Evolutionary conservation across 2,113 vertebrate genomes (phyloP).

Genomic region (Silurus glanis): DNA sequence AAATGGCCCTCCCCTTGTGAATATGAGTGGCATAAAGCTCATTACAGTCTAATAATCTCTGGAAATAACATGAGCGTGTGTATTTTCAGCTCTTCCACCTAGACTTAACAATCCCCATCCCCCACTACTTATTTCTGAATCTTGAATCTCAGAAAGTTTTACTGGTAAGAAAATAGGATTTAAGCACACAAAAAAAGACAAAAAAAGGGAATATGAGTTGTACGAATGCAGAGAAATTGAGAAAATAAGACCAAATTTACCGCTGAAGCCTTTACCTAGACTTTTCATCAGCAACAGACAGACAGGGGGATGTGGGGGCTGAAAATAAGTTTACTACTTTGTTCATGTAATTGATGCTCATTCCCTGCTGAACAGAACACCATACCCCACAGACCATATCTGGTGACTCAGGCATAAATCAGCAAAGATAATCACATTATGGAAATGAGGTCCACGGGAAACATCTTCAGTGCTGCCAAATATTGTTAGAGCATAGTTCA

Average conservation of each 20-base stretch:
- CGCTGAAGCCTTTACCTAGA: constrained; percentile 13
- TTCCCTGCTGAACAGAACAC: constrained; percentile 50
- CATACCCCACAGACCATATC: constrained; percentile 51
- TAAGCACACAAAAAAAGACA: neutral
- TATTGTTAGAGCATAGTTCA: constrained; percentile 34
- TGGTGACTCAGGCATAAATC: constrained; percentile 62
- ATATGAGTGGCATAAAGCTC: constrained; percentile 45
- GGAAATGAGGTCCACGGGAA: constrained; percentile 59
- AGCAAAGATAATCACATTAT: constrained; percentile 65
- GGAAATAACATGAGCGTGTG: constrained; percentile 46
- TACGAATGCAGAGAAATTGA: neutral
- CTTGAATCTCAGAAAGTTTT: constrained; percentile 13
- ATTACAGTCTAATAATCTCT: constrained; percentile 54
- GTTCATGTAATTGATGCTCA: constrained; percentile 55
- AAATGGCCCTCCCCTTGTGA: constrained; percentile 40
- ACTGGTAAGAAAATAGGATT: constrained; percentile 1
- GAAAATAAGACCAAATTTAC: constrained; percentile 1
- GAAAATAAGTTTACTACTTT: constrained; percentile 54
- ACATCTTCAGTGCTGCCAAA: constrained; percentile 42
- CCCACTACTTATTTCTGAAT: neutral
- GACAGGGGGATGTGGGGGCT: constrained; percentile 19
- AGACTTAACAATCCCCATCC: constrained; percentile 15
- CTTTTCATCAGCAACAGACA: constrained; percentile 23
- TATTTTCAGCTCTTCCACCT: constrained; percentile 43
- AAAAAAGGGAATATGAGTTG: neutral